Conservation (phyloP, 2,888 invertebrate species). For the Kuschelorhynchus macadamiae region DNA sequence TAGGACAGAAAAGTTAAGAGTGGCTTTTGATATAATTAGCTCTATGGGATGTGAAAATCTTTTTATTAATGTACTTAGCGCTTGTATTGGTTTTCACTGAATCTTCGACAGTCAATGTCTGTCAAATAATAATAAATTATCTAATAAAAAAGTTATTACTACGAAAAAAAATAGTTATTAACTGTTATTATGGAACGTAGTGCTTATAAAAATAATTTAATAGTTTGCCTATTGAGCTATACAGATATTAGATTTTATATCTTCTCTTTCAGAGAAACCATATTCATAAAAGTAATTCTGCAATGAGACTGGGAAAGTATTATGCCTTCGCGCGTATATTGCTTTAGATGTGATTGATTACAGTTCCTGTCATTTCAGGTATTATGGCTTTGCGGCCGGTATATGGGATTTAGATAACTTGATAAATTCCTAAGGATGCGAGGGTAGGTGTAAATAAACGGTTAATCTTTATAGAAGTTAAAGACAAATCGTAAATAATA, state of each 20-base stretch:
- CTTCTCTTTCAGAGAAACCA: slow-evolving; percentile 51
- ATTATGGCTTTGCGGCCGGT: slow-evolving; percentile 20
- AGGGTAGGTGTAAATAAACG: background rate
- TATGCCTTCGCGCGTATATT: slow-evolving; percentile 18
- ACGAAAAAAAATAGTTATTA: no score
- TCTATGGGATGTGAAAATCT: no score
- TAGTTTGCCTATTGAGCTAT: slow-evolving; percentile 9
- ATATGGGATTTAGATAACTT: slow-evolving; percentile 13
- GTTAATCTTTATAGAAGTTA: background rate
- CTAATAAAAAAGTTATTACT: no score
- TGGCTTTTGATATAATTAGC: no score
- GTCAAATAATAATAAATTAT: no score
- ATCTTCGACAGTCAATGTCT: no score
- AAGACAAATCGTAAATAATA: no score
- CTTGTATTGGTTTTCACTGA: no score
- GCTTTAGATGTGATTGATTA: slow-evolving; percentile 29
- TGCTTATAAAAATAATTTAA: slow-evolving; percentile 26
- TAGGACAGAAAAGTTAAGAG: no score
- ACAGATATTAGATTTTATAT: slow-evolving; percentile 52
- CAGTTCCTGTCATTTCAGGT: slow-evolving; percentile 23
- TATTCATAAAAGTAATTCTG: slow-evolving; percentile 53
- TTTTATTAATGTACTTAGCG: no score
- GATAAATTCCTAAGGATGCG: slow-evolving; percentile 1
- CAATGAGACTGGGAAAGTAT: slow-evolving; percentile 28
- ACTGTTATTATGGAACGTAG: background rate